phyloP scores from a whole-genome alignment of 2,113 vertebrate genomes.

The Gasterosteus aculeatus region DNA sequence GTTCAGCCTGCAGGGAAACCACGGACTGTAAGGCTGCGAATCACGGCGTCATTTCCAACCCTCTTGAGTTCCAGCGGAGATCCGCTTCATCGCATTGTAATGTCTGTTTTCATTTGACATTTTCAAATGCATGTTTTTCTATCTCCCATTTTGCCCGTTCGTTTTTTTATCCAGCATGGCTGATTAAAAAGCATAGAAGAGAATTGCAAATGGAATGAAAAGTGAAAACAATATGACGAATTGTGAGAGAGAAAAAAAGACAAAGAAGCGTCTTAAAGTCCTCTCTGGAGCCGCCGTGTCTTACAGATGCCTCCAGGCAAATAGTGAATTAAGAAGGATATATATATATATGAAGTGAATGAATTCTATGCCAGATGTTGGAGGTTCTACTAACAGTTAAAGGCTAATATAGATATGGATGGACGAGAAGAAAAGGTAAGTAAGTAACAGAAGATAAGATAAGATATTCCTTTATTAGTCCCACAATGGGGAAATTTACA shows the following conservation, averaged over 20 bases:
- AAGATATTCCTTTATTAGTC: too few relatives aligned
- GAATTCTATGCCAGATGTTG: neutral
- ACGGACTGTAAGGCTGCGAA: conserved; percentile 41
- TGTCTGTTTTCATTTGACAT: neutral
- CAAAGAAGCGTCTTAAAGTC: neutral
- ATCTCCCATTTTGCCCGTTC: neutral
- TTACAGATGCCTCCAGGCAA: neutral
- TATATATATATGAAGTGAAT: neutral
- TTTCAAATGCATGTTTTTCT: neutral
- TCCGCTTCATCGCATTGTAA: too few relatives aligned
- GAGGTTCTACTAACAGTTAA: neutral
- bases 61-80: conserved; percentile 48
- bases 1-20: conserved; percentile 63
- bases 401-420: neutral
- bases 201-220: neutral
- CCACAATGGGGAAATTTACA: too few relatives aligned
- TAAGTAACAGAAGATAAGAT: too few relatives aligned
- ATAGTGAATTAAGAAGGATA: neutral
- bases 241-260: neutral
- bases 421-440: neutral
- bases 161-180: neutral
- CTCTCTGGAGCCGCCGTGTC: neutral
- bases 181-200: neutral
- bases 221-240: neutral
- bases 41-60: conserved; percentile 52